A percentile compares a stretch with the other conserved stretches of the same genome.
Evolutionary conservation across 2,113 vertebrate genomes (phyloP).

Genomic region (Melanostigma gelatinosum): DNA sequence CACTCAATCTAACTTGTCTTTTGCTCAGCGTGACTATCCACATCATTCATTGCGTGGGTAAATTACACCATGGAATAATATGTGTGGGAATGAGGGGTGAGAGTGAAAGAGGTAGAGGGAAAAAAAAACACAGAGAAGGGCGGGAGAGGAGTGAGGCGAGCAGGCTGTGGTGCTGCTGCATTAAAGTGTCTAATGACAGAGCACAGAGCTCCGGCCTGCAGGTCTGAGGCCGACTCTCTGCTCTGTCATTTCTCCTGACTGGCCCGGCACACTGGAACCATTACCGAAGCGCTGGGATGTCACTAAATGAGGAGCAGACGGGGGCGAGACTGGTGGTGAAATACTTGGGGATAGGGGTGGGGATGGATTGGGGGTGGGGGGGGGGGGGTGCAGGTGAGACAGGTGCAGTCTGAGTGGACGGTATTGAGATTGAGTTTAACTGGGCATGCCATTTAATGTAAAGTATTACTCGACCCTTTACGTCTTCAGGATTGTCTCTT

Average conservation of each 20-base stretch:
- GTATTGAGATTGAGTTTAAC: neutral
- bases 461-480: neutral
- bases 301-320: slow-evolving; percentile 66
- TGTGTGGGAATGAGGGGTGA: slow-evolving; percentile 65
- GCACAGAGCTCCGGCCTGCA: slow-evolving; percentile 67
- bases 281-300: slow-evolving; percentile 63
- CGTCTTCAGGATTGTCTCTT: neutral
- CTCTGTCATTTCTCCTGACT: slow-evolving; percentile 76
- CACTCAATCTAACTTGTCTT: slow-evolving; percentile 22
- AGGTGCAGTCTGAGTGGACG: slow-evolving; percentile 42
- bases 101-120: slow-evolving; percentile 62
- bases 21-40: slow-evolving; percentile 45
- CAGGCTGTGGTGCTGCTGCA: slow-evolving; percentile 66
- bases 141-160: slow-evolving; percentile 40
- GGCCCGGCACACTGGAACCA: slow-evolving; percentile 69
- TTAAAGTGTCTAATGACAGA: slow-evolving; percentile 81
- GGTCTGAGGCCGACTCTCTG: slow-evolving; percentile 73
- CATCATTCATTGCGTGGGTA: slow-evolving; percentile 34
- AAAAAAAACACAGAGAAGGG: neutral
- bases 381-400: slow-evolving; percentile 16
- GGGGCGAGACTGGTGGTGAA: slow-evolving; percentile 16
- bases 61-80: slow-evolving; percentile 60
- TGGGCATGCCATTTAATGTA: neutral
- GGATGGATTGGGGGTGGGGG: neutral
- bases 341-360: neutral